phyloP scores from a whole-genome alignment of 2,797 vertebrate species.

The Potorous gilbertii region DNA sequence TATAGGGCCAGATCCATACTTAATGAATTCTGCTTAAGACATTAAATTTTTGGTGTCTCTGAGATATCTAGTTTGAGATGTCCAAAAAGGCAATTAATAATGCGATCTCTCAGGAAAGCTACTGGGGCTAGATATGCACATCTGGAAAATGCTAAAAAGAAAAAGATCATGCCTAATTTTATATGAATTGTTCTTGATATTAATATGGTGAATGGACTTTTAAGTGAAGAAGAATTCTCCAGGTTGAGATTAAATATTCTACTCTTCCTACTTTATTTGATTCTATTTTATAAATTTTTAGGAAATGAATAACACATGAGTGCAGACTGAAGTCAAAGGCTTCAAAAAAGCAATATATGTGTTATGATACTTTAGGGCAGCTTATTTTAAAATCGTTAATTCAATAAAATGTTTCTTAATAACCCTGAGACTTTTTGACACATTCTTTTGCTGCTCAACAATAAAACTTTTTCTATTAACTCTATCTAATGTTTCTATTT shows the following conservation, averaged over 20 bases:
- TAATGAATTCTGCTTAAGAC: not conserved
- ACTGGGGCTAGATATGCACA: not conserved
- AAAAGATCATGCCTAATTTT: not conserved
- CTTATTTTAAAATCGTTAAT: not conserved
- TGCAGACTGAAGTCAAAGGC: not conserved
- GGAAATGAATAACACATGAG: not conserved
- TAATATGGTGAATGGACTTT: not conserved
- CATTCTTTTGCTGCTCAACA: not conserved
- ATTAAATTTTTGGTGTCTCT: not conserved
- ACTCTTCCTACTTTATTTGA: not conserved
- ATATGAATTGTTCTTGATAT: not conserved
- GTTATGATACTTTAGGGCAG: not conserved
- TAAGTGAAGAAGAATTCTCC: not conserved
- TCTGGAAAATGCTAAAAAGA: not conserved
- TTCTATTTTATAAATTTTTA: not conserved
- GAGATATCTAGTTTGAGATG: not conserved
- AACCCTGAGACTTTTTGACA: not conserved
- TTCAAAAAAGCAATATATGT: not conserved
- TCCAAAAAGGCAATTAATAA: not conserved
- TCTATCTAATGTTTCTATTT: not conserved
- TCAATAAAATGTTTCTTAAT: not conserved
- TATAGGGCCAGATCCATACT: not conserved
- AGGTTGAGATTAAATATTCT: not conserved
- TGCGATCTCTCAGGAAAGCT: not conserved
- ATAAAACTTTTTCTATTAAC: not conserved